Percentiles rank a stretch among this genome's conserved stretches.
phyloP scores from a whole-genome alignment of 1,140 invertebrate genomes.

The Eriosoma lanigerum region DNA sequence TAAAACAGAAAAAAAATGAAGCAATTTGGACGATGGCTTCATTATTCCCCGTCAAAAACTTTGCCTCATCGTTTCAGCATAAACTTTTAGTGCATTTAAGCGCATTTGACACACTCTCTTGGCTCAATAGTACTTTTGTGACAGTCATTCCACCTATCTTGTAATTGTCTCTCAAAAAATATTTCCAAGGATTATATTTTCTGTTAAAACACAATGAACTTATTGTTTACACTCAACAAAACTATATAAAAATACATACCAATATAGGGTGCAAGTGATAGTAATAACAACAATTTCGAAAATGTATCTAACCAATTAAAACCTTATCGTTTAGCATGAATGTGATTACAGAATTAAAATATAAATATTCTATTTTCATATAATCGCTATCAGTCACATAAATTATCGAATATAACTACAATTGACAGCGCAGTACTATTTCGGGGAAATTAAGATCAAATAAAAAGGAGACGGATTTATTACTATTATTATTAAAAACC shows the following conservation, averaged over 20 bases:
- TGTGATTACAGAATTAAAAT: neutral
- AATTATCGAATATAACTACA: too few relatives aligned
- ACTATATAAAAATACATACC: neutral
- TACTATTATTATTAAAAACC: neutral
- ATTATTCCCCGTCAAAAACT: constrained; percentile 34
- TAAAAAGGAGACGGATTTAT: neutral
- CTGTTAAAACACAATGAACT: constrained; percentile 26
- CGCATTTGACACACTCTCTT: constrained; percentile 9
- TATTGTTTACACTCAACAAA: constrained; percentile 18
- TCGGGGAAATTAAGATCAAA: neutral
- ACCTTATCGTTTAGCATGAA: neutral
- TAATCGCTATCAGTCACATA: neutral
- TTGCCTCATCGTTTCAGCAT: neutral
- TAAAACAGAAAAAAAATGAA: constrained; percentile 24
- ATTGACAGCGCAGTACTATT: neutral
- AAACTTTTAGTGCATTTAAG: constrained; percentile 40
- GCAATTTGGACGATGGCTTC: constrained; percentile 42
- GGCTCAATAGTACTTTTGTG: neutral
- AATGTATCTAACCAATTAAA: neutral
- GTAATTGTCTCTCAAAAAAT: constrained; percentile 30
- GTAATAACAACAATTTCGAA: neutral
- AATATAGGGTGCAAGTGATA: neutral
- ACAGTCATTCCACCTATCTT: constrained; percentile 22
- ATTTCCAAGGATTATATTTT: constrained; percentile 35
- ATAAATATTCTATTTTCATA: neutral